Evolutionary conservation across 2,888 invertebrate species (phyloP).

Genomic region (Lepidochrysops patricia): DNA sequence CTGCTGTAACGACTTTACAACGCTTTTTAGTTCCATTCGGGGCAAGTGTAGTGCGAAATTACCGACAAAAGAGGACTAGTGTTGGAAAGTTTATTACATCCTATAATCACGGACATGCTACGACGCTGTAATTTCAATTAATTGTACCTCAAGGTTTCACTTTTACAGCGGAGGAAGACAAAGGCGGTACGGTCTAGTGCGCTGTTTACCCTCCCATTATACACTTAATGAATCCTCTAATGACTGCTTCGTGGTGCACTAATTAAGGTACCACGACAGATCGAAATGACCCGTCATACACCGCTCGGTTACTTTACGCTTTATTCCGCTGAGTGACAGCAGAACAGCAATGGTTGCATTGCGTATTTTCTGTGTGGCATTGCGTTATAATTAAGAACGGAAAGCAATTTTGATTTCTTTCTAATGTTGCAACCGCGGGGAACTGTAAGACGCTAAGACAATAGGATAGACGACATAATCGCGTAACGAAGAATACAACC

Average conservation of each 20-base stretch:
- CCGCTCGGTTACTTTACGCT: slow-evolving; percentile 15
- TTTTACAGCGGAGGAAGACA: slow-evolving; percentile 37
- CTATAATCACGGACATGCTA: slow-evolving; percentile 13
- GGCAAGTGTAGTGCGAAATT: slow-evolving; percentile 10
- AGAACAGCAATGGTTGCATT: slow-evolving; percentile 7
- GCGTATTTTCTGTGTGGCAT: not conserved
- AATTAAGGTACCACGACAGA: slow-evolving; percentile 41
- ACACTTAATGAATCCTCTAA: slow-evolving; percentile 55
- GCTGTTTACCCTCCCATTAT: slow-evolving; percentile 58
- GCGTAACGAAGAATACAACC: not conserved
- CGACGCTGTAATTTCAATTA: slow-evolving; percentile 28
- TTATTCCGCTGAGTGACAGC: not conserved
- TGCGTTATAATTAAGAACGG: not conserved
- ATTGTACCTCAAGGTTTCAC: slow-evolving; percentile 42
- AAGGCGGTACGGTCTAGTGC: slow-evolving; percentile 35
- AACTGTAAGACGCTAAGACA: not conserved
- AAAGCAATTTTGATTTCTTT: slow-evolving; percentile 7
- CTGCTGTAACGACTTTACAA: not conserved
- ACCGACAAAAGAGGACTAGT: slow-evolving; percentile 3
- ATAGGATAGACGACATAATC: not conserved
- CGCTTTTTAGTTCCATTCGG: not conserved
- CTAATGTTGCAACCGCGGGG: not conserved
- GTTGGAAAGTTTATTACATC: slow-evolving; percentile 6
- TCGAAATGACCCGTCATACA: slow-evolving; percentile 11
- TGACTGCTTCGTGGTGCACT: slow-evolving; percentile 44